Percentiles rank a stretch among this genome's conserved stretches.
Evolutionary conservation across 2,797 vertebrate genomes (phyloP).

Genomic region (Pseudochirops corinnae): DNA sequence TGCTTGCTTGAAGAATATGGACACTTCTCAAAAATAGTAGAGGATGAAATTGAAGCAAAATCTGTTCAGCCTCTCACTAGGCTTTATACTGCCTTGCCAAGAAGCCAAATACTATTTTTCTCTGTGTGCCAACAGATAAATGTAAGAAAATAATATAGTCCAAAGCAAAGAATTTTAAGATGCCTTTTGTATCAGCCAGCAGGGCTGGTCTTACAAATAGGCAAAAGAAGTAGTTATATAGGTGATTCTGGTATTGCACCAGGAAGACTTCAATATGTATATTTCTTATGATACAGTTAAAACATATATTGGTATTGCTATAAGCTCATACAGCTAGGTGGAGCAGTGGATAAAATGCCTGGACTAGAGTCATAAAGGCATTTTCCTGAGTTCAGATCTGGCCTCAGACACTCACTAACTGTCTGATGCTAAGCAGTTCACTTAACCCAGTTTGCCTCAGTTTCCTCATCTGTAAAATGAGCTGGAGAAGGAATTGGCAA

Average conservation of each 20-base stretch:
- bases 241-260: not conserved
- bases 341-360: not conserved
- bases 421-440: not conserved
- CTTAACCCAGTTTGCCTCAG: not conserved
- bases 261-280: not conserved
- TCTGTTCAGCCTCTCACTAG: conserved; percentile 30
- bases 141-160: conserved; percentile 30
- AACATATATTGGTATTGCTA: not conserved
- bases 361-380: not conserved
- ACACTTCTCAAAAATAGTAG: not conserved
- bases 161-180: not conserved
- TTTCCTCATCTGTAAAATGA: not conserved
- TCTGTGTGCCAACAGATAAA: conserved; percentile 6
- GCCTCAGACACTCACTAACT: not conserved
- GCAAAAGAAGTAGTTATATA: not conserved
- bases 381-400: not conserved
- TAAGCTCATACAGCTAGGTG: not conserved
- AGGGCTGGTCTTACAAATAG: not conserved
- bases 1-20: conserved; percentile 3
- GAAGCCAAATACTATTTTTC: conserved; percentile 42
- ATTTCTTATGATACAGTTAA: not conserved
- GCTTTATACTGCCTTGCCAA: conserved; percentile 17
- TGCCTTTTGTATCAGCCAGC: not conserved
- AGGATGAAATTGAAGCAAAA: conserved; percentile 44
- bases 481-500: not conserved